phyloP scores from a whole-genome alignment of 2,797 vertebrate genomes.

The Lemur catta region DNA sequence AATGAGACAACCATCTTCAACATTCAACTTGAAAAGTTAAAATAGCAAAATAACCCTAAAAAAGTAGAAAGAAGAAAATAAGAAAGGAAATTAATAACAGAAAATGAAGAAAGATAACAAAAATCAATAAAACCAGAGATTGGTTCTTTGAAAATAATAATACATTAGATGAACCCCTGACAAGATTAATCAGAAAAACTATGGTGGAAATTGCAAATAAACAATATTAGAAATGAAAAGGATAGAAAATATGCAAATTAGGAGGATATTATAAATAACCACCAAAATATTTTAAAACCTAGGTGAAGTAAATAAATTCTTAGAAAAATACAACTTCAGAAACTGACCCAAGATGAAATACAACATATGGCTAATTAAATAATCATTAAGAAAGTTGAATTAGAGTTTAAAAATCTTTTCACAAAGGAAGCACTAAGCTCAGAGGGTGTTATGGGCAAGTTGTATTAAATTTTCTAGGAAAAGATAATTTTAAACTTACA shows the following conservation, averaged over 20 bases:
- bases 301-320: neutral
- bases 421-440: neutral
- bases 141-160: constrained; percentile 27
- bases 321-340: constrained; percentile 44
- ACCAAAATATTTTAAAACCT: constrained; percentile 4
- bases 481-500: neutral
- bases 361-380: neutral
- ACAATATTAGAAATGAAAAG: constrained; percentile 18
- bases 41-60: neutral
- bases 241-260: neutral
- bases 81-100: neutral
- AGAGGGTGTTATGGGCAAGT: neutral
- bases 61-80: neutral
- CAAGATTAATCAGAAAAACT: neutral
- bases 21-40: neutral
- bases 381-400: constrained; percentile 14
- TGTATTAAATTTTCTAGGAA: constrained; percentile 1
- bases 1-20: neutral
- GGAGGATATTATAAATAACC: neutral
- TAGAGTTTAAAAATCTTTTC: neutral
- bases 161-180: neutral
- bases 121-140: neutral
- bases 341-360: constrained; percentile 9
- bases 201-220: neutral
- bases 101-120: neutral